Conservation (phyloP, 2,888 invertebrate species). For the Punctoribates punctum region DNA sequence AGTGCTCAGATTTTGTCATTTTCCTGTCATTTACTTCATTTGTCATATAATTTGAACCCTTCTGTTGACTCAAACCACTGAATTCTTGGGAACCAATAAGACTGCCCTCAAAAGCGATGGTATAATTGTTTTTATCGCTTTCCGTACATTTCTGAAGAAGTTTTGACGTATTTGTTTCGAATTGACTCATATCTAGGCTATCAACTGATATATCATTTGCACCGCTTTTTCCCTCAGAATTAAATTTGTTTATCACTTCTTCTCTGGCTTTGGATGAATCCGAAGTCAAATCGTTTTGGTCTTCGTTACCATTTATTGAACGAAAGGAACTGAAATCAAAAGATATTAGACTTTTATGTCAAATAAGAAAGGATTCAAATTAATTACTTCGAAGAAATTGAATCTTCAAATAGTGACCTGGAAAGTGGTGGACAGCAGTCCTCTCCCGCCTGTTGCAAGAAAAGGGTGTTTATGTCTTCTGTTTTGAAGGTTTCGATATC, state of each 20-base stretch:
- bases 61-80: neutral
- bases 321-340: slow-evolving; percentile 1
- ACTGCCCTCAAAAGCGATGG: slow-evolving; percentile 82
- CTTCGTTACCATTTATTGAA: neutral
- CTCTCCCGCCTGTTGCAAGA: slow-evolving; percentile 63
- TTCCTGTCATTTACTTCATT: slow-evolving; percentile 6
- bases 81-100: slow-evolving; percentile 10
- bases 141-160: slow-evolving; percentile 78
- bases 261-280: neutral
- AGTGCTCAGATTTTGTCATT: slow-evolving; percentile 4
- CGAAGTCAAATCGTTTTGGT: neutral
- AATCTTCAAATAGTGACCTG: slow-evolving; percentile 68
- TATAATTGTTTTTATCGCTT: slow-evolving; percentile 89
- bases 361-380: neutral
- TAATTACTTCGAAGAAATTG: slow-evolving; percentile 22
- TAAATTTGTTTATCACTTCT: neutral
- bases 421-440: slow-evolving; percentile 72
- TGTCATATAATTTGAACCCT: neutral
- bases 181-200: slow-evolving; percentile 77
- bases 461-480: slow-evolving; percentile 67
- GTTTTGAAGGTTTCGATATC: slow-evolving; percentile 92
- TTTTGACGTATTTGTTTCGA: slow-evolving; percentile 65
- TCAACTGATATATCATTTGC: slow-evolving; percentile 69
- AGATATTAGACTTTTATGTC: neutral
- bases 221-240: neutral